Percentiles rank a stretch among this genome's conserved stretches.
phyloP scores from a whole-genome alignment of 2,797 vertebrate genomes.

The Sternotherus odoratus region DNA sequence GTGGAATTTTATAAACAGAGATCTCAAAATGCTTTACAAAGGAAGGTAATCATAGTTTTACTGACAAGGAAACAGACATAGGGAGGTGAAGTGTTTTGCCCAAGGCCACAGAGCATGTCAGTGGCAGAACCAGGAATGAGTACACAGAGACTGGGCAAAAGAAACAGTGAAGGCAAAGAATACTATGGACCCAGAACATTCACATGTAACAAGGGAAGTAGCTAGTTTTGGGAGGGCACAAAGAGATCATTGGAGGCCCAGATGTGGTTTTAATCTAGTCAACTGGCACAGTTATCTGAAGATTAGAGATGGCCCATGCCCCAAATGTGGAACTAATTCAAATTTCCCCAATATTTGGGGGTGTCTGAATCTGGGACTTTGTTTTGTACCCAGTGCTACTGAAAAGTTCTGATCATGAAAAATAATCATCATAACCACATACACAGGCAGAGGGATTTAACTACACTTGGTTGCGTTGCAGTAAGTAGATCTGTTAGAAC shows the following conservation, averaged over 20 bases:
- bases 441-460: not conserved
- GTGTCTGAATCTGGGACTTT: not conserved
- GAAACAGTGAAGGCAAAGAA: not conserved
- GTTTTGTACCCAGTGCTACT: not conserved
- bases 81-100: not conserved
- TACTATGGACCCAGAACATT: not conserved
- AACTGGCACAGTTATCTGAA: not conserved
- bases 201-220: not conserved
- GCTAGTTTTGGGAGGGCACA: not conserved
- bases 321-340: not conserved
- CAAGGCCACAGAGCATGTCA: not conserved
- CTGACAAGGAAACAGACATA: not conserved
- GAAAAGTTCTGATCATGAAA: not conserved
- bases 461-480: not conserved
- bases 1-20: not conserved
- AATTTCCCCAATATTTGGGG: not conserved
- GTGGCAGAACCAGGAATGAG: not conserved
- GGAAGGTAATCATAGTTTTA: not conserved
- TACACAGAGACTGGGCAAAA: not conserved
- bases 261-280: not conserved
- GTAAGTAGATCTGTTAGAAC: not conserved
- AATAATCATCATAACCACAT: not conserved
- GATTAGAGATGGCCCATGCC: accelerated
- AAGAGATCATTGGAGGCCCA: not conserved
- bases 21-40: not conserved